Evolutionary conservation across 2,113 vertebrate genomes (phyloP).

Genomic region (Ptyas mucosa): DNA sequence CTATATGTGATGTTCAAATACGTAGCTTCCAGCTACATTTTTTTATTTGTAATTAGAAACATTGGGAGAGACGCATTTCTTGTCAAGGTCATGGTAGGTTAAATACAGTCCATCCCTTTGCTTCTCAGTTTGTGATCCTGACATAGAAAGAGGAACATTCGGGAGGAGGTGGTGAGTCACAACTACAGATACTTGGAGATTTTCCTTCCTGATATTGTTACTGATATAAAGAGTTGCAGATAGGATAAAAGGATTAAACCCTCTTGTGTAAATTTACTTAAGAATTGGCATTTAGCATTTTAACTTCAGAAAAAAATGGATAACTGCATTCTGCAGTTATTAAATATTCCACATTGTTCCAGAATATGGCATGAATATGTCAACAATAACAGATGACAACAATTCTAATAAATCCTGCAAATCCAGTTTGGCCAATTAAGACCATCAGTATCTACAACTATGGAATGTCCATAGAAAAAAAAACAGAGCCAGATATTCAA

Average conservation of each 20-base stretch:
- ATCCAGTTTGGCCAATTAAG: not conserved
- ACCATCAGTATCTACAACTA: not conserved
- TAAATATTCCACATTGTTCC: not conserved
- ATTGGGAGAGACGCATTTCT: not conserved
- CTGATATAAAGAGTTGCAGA: not conserved
- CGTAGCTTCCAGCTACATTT: not conserved
- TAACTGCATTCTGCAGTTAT: not conserved
- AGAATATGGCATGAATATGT: not conserved
- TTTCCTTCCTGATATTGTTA: not conserved
- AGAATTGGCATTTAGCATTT: not conserved
- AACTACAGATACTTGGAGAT: not conserved
- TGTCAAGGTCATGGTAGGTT: not conserved
- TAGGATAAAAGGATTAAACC: not conserved
- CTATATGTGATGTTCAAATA: not conserved
- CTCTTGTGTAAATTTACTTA: not conserved
- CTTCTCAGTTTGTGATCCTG: not conserved
- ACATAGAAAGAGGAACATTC: not conserved
- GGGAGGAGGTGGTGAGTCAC: not conserved
- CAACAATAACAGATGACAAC: not conserved
- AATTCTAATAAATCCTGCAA: not conserved
- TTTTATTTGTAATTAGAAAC: not conserved
- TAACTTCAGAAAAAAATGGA: not conserved
- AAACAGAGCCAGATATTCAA: not conserved
- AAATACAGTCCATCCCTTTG: not conserved
- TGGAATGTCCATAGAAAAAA: not conserved